These are phyloP conservation scores for Argyresthia albistria DNA, from an alignment of 2,888 invertebrate genomes.

Conservation along the genomic window DNA sequence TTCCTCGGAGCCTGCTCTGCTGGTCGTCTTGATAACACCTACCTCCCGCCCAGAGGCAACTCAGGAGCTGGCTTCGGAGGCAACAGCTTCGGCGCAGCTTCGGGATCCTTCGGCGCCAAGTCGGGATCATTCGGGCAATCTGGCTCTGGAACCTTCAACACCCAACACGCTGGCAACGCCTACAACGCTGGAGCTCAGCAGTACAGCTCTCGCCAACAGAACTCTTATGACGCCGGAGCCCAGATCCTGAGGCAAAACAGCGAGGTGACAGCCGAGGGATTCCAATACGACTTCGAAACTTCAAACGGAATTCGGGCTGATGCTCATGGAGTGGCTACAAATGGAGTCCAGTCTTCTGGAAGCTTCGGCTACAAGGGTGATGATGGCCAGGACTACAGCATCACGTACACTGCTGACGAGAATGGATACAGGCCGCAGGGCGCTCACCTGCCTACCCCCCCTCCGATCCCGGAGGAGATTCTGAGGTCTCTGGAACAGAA, in stretches of 20 bases:
- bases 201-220: slow-evolving; percentile 17
- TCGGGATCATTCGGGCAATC: slow-evolving; percentile 14
- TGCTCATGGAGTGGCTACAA: slow-evolving; percentile 55
- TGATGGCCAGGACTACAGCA: slow-evolving; percentile 64
- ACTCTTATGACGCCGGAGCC: slow-evolving; percentile 47
- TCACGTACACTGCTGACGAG: slow-evolving; percentile 64
- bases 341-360: slow-evolving; percentile 62
- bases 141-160: slow-evolving; percentile 18
- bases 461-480: slow-evolving; percentile 63
- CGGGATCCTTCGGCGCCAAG: background rate
- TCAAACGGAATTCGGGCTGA: slow-evolving; percentile 65
- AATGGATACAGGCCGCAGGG: slow-evolving; percentile 61
- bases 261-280: slow-evolving; percentile 59
- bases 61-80: slow-evolving; percentile 28
- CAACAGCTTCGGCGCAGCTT: background rate
- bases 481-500: slow-evolving; percentile 63
- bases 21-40: slow-evolving; percentile 61
- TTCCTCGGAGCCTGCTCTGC: slow-evolving; percentile 56
- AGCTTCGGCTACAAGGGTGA: slow-evolving; percentile 64
- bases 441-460: slow-evolving; percentile 61
- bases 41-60: slow-evolving; percentile 57
- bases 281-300: slow-evolving; percentile 61
- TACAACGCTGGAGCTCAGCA: slow-evolving; percentile 25
- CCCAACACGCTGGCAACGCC: slow-evolving; percentile 24
- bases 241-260: slow-evolving; percentile 54